phyloP scores from a whole-genome alignment of 2,113 vertebrate genomes.

The Coptodon rendalli region DNA sequence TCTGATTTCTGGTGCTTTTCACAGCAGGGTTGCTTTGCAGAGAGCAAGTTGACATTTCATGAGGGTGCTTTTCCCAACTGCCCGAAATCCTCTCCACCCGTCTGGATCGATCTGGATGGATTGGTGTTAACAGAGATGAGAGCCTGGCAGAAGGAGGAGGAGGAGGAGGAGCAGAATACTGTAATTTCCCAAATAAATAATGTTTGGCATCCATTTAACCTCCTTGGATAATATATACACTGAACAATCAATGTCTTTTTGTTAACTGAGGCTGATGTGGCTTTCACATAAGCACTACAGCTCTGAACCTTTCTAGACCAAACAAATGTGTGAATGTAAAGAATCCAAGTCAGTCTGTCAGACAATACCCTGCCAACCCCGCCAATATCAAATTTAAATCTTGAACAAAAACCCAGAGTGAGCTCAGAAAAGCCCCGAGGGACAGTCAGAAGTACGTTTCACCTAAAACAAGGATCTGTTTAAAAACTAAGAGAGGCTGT shows the following conservation, averaged over 20 bases:
- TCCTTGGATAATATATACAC: not conserved
- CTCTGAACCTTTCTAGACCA: not conserved
- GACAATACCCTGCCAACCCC: accelerated
- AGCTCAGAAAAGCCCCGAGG: accelerated
- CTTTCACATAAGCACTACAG: not conserved
- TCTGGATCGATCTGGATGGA: not conserved
- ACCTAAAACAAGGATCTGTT: not conserved
- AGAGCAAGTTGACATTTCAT: not conserved
- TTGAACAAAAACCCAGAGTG: not conserved
- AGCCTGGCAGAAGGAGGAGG: not conserved
- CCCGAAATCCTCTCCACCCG: not conserved
- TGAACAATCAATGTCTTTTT: not conserved
- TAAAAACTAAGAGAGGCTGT: accelerated
- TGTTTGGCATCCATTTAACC: accelerated
- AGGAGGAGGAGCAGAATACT: not conserved
- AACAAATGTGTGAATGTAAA: not conserved
- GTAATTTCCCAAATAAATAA: not conserved
- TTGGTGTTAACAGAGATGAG: not conserved
- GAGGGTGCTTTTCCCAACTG: not conserved
- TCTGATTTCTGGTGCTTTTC: not conserved
- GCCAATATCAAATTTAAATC: not conserved
- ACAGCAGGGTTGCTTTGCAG: not conserved
- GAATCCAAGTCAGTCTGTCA: not conserved
- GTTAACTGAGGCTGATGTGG: not conserved
- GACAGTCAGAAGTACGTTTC: not conserved